phyloP scores from a whole-genome alignment of 2,797 vertebrate species.

The Bovichtus variegatus region DNA sequence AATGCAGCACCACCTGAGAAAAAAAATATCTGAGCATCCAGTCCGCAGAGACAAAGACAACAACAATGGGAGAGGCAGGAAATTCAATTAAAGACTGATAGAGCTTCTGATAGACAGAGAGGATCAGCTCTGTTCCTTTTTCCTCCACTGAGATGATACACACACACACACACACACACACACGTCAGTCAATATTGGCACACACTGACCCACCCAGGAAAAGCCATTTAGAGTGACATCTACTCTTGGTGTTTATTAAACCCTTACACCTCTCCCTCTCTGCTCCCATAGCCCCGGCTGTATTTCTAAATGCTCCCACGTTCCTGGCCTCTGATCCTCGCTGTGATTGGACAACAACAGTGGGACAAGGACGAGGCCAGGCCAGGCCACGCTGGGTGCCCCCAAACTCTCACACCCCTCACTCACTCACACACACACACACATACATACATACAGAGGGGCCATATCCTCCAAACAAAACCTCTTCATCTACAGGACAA shows the following conservation, averaged over 20 bases:
- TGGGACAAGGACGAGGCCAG: constrained; percentile 44
- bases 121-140: constrained; percentile 69
- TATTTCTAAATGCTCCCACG: constrained; percentile 57
- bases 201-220: constrained; percentile 71
- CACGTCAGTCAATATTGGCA: constrained; percentile 69
- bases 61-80: constrained; percentile 71
- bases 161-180: background rate
- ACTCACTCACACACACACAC: background rate
- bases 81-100: constrained; percentile 80
- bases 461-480: constrained; percentile 87
- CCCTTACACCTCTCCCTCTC: constrained; percentile 57
- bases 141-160: constrained; percentile 58
- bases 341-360: constrained; percentile 76
- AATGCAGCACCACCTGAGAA: constrained; percentile 40
- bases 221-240: constrained; percentile 77
- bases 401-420: constrained; percentile 41
- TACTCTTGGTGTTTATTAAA: constrained; percentile 71
- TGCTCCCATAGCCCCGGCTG: constrained; percentile 42
- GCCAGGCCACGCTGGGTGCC: constrained; percentile 33
- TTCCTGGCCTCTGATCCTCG: constrained; percentile 65
- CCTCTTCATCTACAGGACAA: constrained; percentile 99
- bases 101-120: constrained; percentile 73
- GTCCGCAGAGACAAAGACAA: constrained; percentile 71
- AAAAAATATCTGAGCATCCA: constrained; percentile 57
- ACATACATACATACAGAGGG: constrained; percentile 29